Evolutionary conservation across 2,113 vertebrate species (phyloP), one percentile per base, ranked within the genome.

Genomic region (Eurypyga helias): DNA sequence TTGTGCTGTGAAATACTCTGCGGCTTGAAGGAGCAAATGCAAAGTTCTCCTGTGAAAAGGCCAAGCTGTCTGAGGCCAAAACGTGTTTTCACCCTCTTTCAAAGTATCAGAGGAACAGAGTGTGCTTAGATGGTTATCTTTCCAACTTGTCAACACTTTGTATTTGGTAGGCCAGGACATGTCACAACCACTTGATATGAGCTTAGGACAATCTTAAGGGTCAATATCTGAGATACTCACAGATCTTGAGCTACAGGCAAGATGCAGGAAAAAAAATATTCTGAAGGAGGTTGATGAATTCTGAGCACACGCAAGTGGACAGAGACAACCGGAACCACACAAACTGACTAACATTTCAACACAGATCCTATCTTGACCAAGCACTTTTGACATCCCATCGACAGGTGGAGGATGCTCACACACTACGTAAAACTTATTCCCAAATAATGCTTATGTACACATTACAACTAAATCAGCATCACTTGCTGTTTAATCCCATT

Each of bases 81-180:
- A 43, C 14, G 51, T 33, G 43, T 85, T 90, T 95, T 87, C 60
- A 67, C 13, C 18, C 48, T 71, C 72, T 85, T 95, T 17, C 41
- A n/a, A 82, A 89, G 20, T 29, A 82, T 48, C 55, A 82, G 48
- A 82, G 43, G 48, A 79, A 93, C 48, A 85, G 46, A 71, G 73
- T 46, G 57, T 95, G 25, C 31, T 75, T n/a, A 38, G 84, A 89
- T 66, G 38, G 55, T 38, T 84, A 83, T 83, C 85, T 8, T 84
- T 71, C 73, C 61, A 79, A 29, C n/a, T 23, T 62, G 38, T 77
- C 66, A 83, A 43, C 57, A 43, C 38, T 26, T 60, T 19, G 13
- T 31, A 31, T 71, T 72, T 60, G 34, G 61, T 29, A 75, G 73
- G 78, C 57, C 73, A 84, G 48, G n/a, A 71, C 61, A 67, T 2